Conservation (phyloP, 1,140 invertebrate genomes). For the Papilio glaucus region DNA sequence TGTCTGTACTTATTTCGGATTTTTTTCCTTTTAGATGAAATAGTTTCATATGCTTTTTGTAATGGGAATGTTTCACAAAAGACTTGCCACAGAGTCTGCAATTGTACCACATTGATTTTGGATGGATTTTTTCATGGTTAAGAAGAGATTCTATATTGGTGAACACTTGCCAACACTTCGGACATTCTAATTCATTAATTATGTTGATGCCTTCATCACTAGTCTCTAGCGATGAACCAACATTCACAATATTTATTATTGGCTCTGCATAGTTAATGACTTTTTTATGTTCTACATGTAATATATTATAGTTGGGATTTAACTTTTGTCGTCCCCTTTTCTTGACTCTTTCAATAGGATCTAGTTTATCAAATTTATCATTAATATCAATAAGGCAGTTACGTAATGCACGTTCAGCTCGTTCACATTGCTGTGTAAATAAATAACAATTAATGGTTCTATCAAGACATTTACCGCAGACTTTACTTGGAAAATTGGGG, state of each 20-base stretch:
- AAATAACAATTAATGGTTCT: conserved; percentile 62
- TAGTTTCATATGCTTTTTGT: conserved; percentile 59
- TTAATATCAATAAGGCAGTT: conserved; percentile 75
- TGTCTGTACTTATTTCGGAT: conserved; percentile 2
- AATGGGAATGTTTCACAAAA: conserved; percentile 60
- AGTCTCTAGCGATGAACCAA: conserved; percentile 44
- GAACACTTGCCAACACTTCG: conserved; percentile 69
- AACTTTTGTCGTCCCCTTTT: conserved; percentile 68
- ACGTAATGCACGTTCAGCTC: conserved; percentile 63
- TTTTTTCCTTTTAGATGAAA: conserved; percentile 40
- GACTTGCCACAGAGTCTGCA: conserved; percentile 72
- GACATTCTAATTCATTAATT: conserved; percentile 65
- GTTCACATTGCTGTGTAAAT: conserved; percentile 73
- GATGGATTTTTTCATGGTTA: conserved; percentile 71
- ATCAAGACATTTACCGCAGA: conserved; percentile 68
- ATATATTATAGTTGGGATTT: conserved; percentile 62
- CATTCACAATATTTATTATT: conserved; percentile 65
- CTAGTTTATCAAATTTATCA: conserved; percentile 68
- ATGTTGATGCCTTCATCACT: conserved; percentile 1
- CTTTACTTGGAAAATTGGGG: conserved; percentile 67
- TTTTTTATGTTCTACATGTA: conserved; percentile 62
- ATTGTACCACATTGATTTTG: conserved; percentile 71
- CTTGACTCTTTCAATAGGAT: conserved; percentile 63
- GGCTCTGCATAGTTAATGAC: conserved; percentile 75
- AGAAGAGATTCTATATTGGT: conserved; percentile 59